Percentiles rank a stretch among this genome's conserved stretches.
Conservation (phyloP, 2,888 invertebrate species). For the Gnatocerus cornutus region DNA sequence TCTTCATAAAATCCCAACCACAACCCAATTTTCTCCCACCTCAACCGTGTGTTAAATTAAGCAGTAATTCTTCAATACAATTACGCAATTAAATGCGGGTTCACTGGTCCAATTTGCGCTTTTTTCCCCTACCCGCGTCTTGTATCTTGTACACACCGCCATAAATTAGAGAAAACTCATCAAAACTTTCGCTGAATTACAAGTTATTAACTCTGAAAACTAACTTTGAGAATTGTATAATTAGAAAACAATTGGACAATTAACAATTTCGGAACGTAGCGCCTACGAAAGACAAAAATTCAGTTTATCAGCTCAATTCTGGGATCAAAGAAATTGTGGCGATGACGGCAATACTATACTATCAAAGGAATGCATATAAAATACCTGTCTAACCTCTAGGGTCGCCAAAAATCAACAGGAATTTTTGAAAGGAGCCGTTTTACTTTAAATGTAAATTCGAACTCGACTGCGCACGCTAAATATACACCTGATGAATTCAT, state of each 20-base stretch:
- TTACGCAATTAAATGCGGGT: background rate
- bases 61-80: no score
- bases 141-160: constrained; percentile 3
- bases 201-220: constrained; percentile 20
- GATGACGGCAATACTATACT: constrained; percentile 17
- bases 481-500: constrained; percentile 33
- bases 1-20: constrained; percentile 24
- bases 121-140: background rate
- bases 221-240: constrained; percentile 19
- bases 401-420: constrained; percentile 23
- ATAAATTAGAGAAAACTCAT: constrained; percentile 36
- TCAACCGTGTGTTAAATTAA: no score
- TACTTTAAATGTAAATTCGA: constrained; percentile 45
- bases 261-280: constrained; percentile 7
- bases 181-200: constrained; percentile 26
- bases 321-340: constrained; percentile 18
- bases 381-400: constrained; percentile 26
- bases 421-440: constrained; percentile 30
- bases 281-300: constrained; percentile 6
- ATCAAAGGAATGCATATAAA: constrained; percentile 45
- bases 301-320: background rate
- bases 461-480: constrained; percentile 16
- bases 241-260: constrained; percentile 16
- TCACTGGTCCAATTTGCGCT: background rate
- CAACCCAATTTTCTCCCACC: background rate